Conservation (phyloP, 2,113 vertebrate genomes). For the Ameiurus melas region DNA sequence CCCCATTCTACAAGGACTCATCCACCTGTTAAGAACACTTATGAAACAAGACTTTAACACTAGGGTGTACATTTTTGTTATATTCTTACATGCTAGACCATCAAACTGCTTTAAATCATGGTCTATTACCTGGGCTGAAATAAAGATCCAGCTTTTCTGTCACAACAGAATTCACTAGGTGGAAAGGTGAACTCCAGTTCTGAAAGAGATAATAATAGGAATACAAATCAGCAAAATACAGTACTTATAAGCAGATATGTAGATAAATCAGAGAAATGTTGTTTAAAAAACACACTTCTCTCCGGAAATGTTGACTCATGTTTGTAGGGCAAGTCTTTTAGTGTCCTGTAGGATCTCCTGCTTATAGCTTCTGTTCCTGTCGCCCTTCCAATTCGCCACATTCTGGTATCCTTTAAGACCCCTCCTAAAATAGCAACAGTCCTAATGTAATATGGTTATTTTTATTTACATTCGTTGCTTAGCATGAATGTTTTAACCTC, state of each 20-base stretch:
- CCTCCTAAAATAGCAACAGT: not conserved
- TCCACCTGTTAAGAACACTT: not conserved
- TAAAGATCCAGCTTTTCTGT: not conserved
- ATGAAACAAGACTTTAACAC: not conserved
- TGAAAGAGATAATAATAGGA: not conserved
- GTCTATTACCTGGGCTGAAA: slow-evolving; percentile 24
- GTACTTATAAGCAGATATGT: not conserved
- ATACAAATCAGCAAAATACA: slow-evolving; percentile 2
- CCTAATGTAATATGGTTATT: not conserved
- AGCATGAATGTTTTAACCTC: not conserved
- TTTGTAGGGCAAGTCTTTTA: slow-evolving; percentile 13
- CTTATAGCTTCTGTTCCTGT: slow-evolving; percentile 22
- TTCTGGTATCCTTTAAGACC: slow-evolving; percentile 12
- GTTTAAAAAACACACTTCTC: not conserved
- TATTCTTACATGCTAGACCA: not conserved
- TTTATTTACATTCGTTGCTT: not conserved
- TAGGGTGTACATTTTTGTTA: not conserved
- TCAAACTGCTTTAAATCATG: not conserved
- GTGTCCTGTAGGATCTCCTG: slow-evolving; percentile 19
- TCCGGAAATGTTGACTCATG: not conserved
- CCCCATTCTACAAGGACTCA: slow-evolving; percentile 11
- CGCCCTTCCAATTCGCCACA: slow-evolving; percentile 46
- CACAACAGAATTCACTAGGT: not conserved
- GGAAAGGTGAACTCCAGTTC: not conserved
- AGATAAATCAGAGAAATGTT: not conserved